Conservation (phyloP, 23 tunicate species). For the Ciona savignyi region DNA sequence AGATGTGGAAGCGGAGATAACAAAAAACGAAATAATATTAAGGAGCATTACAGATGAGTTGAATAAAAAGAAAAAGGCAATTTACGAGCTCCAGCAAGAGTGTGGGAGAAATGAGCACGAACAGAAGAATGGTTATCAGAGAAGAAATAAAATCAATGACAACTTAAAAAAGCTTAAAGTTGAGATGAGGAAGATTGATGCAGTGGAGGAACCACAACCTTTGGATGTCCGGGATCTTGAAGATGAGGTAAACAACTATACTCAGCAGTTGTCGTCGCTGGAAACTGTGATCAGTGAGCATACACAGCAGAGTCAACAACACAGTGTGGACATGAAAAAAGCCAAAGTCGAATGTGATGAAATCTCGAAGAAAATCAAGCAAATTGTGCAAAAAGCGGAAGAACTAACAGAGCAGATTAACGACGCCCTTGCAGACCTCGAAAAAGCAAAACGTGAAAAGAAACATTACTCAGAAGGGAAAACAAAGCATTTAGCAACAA, state of each 20-base stretch:
- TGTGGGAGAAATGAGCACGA: not conserved
- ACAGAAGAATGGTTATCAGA: not conserved
- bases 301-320: slow-evolving; percentile 7
- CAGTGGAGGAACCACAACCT: slow-evolving; percentile 57
- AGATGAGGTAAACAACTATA: slow-evolving; percentile 72
- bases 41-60: slow-evolving; percentile 6
- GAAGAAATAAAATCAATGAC: not conserved
- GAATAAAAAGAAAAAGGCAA: slow-evolving; percentile 4
- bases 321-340: slow-evolving; percentile 10
- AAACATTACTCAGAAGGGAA: slow-evolving; percentile 51
- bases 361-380: slow-evolving; percentile 17
- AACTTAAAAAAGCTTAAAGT: slow-evolving; percentile 20
- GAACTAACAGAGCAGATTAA: slow-evolving; percentile 45
- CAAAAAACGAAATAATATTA: not conserved
- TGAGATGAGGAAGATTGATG: slow-evolving; percentile 30
- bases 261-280: slow-evolving; percentile 52
- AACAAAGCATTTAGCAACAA: slow-evolving; percentile 33
- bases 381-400: slow-evolving; percentile 37
- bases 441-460: slow-evolving; percentile 67
- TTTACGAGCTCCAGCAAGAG: not conserved
- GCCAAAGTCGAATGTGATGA: slow-evolving; percentile 43
- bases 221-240: slow-evolving; percentile 66
- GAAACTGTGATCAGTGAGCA: slow-evolving; percentile 23
- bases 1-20: slow-evolving; percentile 53
- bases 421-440: slow-evolving; percentile 33